phyloP scores from a whole-genome alignment of 2,888 invertebrate species.

The Antheraea yamamai region DNA sequence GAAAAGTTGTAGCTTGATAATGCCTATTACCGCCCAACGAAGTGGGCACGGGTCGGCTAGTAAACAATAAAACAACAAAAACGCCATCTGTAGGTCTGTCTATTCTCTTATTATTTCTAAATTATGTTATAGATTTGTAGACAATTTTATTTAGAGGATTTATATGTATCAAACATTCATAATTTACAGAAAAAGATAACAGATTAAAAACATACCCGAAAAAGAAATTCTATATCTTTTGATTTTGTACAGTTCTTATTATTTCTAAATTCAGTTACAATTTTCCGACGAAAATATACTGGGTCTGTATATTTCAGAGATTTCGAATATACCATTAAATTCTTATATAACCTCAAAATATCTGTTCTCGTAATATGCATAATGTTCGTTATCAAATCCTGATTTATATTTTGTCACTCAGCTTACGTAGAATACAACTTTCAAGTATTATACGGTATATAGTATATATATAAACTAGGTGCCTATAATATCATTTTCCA shows the following conservation, averaged over 20 bases:
- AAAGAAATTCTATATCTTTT: constrained; percentile 64
- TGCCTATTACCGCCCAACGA: too few relatives aligned
- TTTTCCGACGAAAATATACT: constrained; percentile 86
- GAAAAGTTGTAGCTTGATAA: too few relatives aligned
- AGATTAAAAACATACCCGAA: constrained; percentile 48
- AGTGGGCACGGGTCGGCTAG: too few relatives aligned
- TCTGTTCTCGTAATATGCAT: constrained; percentile 63
- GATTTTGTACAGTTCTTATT: constrained; percentile 80
- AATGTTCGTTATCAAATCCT: constrained; percentile 8
- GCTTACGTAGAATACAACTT: not conserved
- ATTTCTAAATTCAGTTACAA: constrained; percentile 87
- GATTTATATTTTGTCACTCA: not conserved
- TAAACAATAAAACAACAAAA: too few relatives aligned
- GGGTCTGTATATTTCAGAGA: constrained; percentile 90
- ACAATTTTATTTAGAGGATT: too few relatives aligned
- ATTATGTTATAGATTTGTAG: too few relatives aligned
- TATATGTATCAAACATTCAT: too few relatives aligned
- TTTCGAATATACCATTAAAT: constrained; percentile 89
- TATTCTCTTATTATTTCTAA: too few relatives aligned
- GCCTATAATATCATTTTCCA: too few relatives aligned
- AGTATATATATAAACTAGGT: too few relatives aligned
- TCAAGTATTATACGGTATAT: too few relatives aligned
- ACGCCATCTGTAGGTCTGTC: too few relatives aligned
- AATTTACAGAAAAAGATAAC: not conserved
- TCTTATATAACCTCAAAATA: constrained; percentile 89